Evolutionary conservation across 2,888 invertebrate genomes (phyloP).

Genomic region (Brachyopa scutellaris): DNA sequence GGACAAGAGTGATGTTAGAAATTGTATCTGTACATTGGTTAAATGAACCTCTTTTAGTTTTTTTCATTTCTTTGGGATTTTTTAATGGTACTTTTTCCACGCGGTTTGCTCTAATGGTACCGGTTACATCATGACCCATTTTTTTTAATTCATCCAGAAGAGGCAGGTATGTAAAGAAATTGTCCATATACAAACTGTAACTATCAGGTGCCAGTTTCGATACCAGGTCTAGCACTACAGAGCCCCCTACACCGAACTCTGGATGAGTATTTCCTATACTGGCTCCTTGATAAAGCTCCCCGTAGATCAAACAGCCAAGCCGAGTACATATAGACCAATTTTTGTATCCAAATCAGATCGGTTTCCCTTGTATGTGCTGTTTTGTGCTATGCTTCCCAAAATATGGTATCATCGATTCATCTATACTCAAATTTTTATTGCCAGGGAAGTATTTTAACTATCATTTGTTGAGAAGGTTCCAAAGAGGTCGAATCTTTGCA

Average conservation of each 20-base stretch:
- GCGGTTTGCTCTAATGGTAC: slow-evolving; percentile 8
- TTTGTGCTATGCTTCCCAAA: background rate
- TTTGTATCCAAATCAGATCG: slow-evolving; percentile 26
- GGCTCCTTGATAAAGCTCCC: background rate
- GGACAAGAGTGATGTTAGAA: background rate
- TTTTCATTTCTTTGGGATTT: slow-evolving; percentile 36
- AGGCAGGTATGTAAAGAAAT: slow-evolving; percentile 11
- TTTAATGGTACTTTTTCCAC: slow-evolving; percentile 17
- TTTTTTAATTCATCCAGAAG: slow-evolving; percentile 16
- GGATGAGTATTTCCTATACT: slow-evolving; percentile 19
- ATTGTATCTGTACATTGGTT: background rate
- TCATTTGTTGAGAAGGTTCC: background rate
- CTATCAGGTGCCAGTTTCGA: slow-evolving; percentile 5
- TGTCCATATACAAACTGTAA: slow-evolving; percentile 7
- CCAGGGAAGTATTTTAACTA: too few species aligned
- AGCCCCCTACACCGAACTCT: slow-evolving; percentile 7
- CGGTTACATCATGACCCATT: slow-evolving; percentile 12
- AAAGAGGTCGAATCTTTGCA: slow-evolving; percentile 4
- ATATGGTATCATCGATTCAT: too few species aligned
- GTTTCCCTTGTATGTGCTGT: slow-evolving; percentile 4
- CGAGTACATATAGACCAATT: slow-evolving; percentile 25
- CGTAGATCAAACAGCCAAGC: slow-evolving; percentile 15
- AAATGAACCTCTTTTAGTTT: background rate
- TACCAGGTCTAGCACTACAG: slow-evolving; percentile 1
- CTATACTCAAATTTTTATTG: too few species aligned